phyloP scores from a whole-genome alignment of 2,113 vertebrate genomes.

The Syrmaticus mikado region DNA sequence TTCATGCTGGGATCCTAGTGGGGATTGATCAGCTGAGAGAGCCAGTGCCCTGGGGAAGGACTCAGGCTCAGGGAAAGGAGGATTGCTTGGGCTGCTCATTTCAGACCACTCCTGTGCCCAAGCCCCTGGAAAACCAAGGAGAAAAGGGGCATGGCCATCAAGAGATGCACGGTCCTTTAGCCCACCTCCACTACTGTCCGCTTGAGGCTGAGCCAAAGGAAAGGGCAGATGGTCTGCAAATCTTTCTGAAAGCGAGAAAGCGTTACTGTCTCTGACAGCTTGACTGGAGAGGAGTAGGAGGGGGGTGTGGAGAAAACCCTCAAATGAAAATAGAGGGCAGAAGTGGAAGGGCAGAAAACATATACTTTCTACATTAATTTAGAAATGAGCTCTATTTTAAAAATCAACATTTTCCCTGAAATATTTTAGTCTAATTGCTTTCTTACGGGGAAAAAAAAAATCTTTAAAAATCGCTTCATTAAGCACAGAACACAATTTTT shows the following conservation, averaged over 20 bases:
- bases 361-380: neutral
- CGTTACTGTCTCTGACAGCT: neutral
- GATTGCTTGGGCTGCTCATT: neutral
- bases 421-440: slow-evolving; percentile 18
- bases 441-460: neutral
- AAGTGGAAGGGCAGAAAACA: neutral
- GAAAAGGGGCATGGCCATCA: neutral
- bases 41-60: slow-evolving; percentile 1
- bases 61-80: neutral
- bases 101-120: neutral
- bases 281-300: neutral
- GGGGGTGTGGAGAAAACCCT: neutral
- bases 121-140: neutral
- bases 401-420: neutral
- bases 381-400: slow-evolving; percentile 7
- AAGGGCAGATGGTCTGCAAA: slow-evolving; percentile 19
- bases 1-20: neutral
- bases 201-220: neutral
- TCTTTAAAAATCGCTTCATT: slow-evolving; percentile 20
- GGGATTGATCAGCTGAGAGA: slow-evolving; percentile 36
- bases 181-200: neutral
- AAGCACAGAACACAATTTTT: slow-evolving; percentile 18
- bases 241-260: slow-evolving; percentile 1
- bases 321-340: neutral
- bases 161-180: rapidly evolving